These are phyloP conservation scores for Andrena praecox DNA, from an alignment of 2,888 invertebrate genomes.

Conservation along the genomic window DNA sequence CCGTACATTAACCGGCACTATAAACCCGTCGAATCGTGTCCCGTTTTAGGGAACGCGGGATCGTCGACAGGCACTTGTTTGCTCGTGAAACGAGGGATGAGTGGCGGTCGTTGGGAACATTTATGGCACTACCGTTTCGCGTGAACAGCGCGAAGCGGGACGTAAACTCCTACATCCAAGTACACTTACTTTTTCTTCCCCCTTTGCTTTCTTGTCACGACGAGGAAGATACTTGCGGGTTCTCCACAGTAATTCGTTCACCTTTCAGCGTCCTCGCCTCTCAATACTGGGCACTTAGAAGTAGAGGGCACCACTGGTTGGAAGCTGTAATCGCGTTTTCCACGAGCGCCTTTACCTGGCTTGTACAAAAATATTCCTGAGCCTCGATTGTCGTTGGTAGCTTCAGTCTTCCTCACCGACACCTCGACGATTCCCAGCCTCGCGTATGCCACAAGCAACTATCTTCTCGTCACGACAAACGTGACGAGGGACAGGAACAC, in stretches of 20 bases:
- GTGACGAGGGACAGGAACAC: neutral
- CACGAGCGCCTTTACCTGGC: neutral
- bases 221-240: neutral
- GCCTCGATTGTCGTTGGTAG: conserved; percentile 28
- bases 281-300: neutral
- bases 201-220: neutral
- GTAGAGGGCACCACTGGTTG: neutral
- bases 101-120: neutral
- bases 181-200: neutral
- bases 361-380: conserved; percentile 42
- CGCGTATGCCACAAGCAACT: neutral
- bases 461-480: neutral
- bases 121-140: conserved; percentile 46
- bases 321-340: neutral
- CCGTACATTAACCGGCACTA: neutral
- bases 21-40: neutral
- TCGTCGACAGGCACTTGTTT: neutral
- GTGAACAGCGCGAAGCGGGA: neutral
- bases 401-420: neutral
- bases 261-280: too few relatives aligned
- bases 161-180: neutral
- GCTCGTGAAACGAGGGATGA: neutral
- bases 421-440: neutral
- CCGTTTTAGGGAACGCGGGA: neutral
- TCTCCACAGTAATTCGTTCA: too few relatives aligned